Conservation (phyloP, 2,797 vertebrate genomes). For the Clamator glandarius region DNA sequence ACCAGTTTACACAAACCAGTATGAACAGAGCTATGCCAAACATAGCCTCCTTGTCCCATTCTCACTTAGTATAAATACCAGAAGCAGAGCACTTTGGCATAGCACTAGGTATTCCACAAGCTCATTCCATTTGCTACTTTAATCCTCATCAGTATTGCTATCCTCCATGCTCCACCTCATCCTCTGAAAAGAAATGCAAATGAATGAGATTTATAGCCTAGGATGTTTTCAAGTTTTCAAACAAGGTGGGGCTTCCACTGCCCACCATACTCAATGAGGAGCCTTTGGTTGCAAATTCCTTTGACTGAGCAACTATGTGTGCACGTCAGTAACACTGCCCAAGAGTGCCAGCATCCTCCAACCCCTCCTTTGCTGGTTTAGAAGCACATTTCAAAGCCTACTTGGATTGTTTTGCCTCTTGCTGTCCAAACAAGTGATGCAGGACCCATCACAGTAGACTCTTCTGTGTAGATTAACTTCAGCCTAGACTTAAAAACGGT, state of each 20-base stretch:
- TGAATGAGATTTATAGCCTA: constrained; percentile 60
- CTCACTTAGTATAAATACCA: not conserved
- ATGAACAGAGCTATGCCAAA: not conserved
- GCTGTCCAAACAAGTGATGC: not conserved
- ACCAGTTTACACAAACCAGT: not conserved
- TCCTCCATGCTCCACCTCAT: constrained; percentile 51
- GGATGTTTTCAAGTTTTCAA: constrained; percentile 58
- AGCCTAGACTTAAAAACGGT: not conserved
- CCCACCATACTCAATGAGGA: not conserved
- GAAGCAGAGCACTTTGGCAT: constrained; percentile 9
- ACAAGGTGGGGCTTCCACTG: constrained; percentile 19
- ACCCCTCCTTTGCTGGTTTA: constrained; percentile 10
- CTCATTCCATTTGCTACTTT: constrained; percentile 47
- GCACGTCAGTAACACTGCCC: not conserved
- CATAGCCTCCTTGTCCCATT: not conserved
- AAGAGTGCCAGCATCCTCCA: not conserved
- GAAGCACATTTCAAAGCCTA: constrained; percentile 22
- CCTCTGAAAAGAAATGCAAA: constrained; percentile 70
- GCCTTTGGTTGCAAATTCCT: constrained; percentile 38
- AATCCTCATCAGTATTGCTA: constrained; percentile 59
- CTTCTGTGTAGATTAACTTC: not conserved
- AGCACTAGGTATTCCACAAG: constrained; percentile 34
- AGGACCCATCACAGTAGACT: not conserved
- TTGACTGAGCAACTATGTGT: constrained; percentile 11
- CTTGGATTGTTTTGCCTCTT: not conserved